Percentiles rank a stretch among this genome's conserved stretches.
Evolutionary conservation across 2,797 vertebrate species (phyloP).

Genomic region (Melanotaenia trifasciata): DNA sequence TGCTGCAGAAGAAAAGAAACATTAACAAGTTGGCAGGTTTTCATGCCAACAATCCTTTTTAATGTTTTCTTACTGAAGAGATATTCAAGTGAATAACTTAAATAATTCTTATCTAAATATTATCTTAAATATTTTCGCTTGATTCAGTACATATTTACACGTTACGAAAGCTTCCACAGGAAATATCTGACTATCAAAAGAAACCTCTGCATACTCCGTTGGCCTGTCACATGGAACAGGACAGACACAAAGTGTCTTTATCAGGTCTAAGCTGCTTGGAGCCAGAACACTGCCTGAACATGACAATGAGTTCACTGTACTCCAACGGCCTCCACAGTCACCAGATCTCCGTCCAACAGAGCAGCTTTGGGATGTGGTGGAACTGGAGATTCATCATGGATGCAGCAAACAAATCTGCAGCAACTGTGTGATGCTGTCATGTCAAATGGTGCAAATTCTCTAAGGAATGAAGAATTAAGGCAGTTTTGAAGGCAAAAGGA

Average conservation of each 20-base stretch:
- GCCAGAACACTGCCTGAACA: neutral
- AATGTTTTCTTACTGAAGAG: too few relatives aligned
- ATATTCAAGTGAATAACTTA: too few relatives aligned
- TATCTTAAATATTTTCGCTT: neutral
- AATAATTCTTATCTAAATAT: too few relatives aligned
- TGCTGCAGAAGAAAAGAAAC: constrained; percentile 74
- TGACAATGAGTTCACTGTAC: too few relatives aligned
- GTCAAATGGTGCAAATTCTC: too few relatives aligned
- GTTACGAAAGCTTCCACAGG: neutral
- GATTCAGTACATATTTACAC: neutral
- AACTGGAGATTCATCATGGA: neutral
- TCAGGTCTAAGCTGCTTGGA: neutral
- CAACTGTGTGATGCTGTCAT: neutral
- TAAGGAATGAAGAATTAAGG: too few relatives aligned
- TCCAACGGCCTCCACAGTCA: too few relatives aligned
- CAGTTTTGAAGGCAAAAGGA: too few relatives aligned
- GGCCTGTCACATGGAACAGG: neutral
- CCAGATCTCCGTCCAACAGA: neutral
- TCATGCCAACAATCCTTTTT: neutral
- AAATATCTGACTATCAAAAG: neutral
- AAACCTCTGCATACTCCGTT: neutral
- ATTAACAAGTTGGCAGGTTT: neutral
- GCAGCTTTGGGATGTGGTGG: neutral
- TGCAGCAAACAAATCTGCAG: too few relatives aligned
- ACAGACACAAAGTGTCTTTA: neutral